Percentiles rank a stretch among this genome's conserved stretches.
phyloP scores from a whole-genome alignment of 1,140 invertebrate species.

The Charaxes varanes region DNA sequence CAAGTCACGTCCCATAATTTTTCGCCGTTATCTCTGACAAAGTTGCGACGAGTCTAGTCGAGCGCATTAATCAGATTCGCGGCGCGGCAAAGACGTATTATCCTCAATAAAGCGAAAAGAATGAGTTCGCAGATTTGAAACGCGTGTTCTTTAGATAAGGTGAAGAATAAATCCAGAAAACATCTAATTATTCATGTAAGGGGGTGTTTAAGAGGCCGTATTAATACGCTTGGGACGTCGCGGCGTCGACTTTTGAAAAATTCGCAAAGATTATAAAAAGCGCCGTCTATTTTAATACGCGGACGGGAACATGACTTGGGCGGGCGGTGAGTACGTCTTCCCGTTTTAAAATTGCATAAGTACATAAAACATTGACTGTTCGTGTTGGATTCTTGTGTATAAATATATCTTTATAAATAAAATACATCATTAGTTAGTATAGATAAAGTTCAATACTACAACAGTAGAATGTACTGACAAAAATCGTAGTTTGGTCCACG shows the following conservation, averaged over 20 bases:
- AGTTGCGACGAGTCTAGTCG: constrained; percentile 56
- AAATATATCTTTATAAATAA: too few relatives aligned
- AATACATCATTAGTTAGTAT: too few relatives aligned
- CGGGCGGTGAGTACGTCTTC: constrained; percentile 33
- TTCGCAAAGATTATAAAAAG: constrained; percentile 57
- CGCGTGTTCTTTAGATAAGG: constrained; percentile 66
- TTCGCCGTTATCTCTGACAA: constrained; percentile 64
- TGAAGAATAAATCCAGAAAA: constrained; percentile 56
- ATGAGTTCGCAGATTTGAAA: constrained; percentile 71
- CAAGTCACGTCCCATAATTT: constrained; percentile 67
- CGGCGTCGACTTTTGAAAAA: constrained; percentile 52
- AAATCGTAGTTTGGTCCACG: too few relatives aligned
- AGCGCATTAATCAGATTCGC: constrained; percentile 70
- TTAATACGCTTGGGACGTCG: constrained; percentile 47
- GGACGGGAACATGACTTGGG: constrained; percentile 55
- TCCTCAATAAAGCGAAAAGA: constrained; percentile 68
- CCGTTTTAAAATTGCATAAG: constrained; percentile 40
- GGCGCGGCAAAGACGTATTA: constrained; percentile 64
- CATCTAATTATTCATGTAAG: constrained; percentile 72
- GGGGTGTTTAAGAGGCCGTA: constrained; percentile 61
- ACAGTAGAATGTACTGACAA: too few relatives aligned
- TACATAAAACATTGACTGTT: constrained; percentile 20
- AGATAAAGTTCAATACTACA: too few relatives aligned
- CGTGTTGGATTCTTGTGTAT: too few relatives aligned
- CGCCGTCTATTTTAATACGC: constrained; percentile 50